A percentile compares a stretch with the other conserved stretches of the same genome.
These are phyloP conservation scores for Hyperoplus lanceolatus DNA, from an alignment of 2,797 vertebrate species.

Conservation along the genomic window DNA sequence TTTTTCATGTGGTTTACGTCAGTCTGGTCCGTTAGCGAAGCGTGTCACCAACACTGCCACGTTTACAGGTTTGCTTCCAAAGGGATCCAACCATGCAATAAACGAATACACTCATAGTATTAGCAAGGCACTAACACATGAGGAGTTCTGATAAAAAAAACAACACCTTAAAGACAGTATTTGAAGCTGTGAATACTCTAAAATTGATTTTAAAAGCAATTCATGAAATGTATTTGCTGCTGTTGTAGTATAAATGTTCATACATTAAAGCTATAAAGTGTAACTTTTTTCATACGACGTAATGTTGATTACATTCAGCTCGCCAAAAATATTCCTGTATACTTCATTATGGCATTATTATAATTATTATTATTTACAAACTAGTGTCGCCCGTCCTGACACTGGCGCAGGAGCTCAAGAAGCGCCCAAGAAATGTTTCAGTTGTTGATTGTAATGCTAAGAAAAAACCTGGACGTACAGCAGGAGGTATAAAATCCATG, in stretches of 20 bases:
- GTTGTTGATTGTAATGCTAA: no score
- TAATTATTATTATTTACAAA: no score
- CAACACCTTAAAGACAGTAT: background rate
- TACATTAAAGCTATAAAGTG: no score
- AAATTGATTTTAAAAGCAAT: background rate
- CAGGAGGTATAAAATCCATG: no score
- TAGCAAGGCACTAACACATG: slow-evolving; percentile 34
- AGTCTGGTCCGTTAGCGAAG: slow-evolving; percentile 66
- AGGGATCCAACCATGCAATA: slow-evolving; percentile 46
- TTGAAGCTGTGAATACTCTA: slow-evolving; percentile 1
- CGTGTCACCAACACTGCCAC: slow-evolving; percentile 65
- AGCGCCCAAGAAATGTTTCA: no score
- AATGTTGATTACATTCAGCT: no score
- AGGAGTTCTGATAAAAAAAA: slow-evolving; percentile 3
- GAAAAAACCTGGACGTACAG: no score
- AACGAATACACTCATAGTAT: slow-evolving; percentile 44
- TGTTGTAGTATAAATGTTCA: slow-evolving; percentile 29
- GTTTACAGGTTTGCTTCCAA: slow-evolving; percentile 54
- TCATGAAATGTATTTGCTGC: slow-evolving; percentile 27
- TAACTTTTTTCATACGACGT: no score
- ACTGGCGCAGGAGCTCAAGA: no score
- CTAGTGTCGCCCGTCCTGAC: no score
- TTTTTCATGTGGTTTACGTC: slow-evolving; percentile 47
- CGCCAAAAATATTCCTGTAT: no score
- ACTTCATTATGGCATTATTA: no score